A percentile compares a stretch with the other conserved stretches of the same genome.
These are phyloP conservation scores for Patella depressa DNA, from an alignment of 2,888 invertebrate genomes.

Conservation along the genomic window DNA sequence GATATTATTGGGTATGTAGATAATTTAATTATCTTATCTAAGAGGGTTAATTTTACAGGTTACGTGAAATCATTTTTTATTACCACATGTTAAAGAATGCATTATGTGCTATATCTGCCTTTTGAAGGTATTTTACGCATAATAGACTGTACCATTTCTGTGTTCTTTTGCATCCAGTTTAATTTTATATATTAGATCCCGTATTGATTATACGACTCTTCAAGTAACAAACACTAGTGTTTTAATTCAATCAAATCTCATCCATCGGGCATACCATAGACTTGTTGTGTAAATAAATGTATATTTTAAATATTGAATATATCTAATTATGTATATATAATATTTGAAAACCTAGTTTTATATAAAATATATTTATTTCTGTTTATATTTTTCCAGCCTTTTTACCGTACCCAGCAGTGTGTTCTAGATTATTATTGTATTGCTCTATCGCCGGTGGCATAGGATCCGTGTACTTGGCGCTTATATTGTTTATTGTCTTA, in stretches of 20 bases:
- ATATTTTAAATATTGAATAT: too few species aligned
- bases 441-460: conserved; percentile 77
- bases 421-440: conserved; percentile 20
- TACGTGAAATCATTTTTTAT: not conserved
- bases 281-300: too few species aligned
- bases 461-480: conserved; percentile 83
- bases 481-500: conserved; percentile 83
- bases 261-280: too few species aligned
- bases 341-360: not conserved
- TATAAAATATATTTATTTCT: too few species aligned
- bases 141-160: not conserved
- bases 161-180: not conserved
- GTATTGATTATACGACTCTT: too few species aligned
- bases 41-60: not conserved
- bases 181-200: too few species aligned
- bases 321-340: too few species aligned
- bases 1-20: conserved; percentile 73
- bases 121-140: too few species aligned
- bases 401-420: conserved; percentile 1
- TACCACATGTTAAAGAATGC: too few species aligned
- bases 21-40: not conserved
- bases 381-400: conserved; percentile 24
- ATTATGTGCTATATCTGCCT: too few species aligned
- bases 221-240: too few species aligned
- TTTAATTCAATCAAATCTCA: too few species aligned